Evolutionary conservation across 1,140 invertebrate species (phyloP), one percentile per base, ranked within the genome.

Genomic region (Oncopodura yosiiana): DNA sequence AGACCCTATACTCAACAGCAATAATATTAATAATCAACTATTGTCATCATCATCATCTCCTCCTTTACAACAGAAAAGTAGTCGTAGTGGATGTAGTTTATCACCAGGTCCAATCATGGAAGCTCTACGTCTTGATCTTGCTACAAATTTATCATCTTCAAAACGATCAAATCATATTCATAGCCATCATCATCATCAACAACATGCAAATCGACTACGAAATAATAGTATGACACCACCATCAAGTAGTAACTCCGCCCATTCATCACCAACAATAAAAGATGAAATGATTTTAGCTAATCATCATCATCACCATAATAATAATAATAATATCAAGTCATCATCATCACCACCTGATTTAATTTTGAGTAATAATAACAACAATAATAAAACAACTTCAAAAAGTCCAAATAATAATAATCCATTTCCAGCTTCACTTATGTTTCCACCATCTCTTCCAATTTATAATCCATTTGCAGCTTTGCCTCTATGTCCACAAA

Each of bases 401-500:
- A n/a, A 9, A n/a, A n/a, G n/a, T n/a, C n/a, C n/a, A n/a, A n/a
- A n/a, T n/a, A n/a, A n/a, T n/a, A n/a, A n/a, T n/a, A n/a, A n/a
- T n/a, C n/a, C 32, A 2, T 56, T 56, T 23, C 54, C 54, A 26
- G 19, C 52, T 3, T n/a, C n/a, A n/a, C 32, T 56, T 5, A 49
- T 56, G 46, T 56, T 56, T 19, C 42, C 54, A 36, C 38, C 46
- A 1, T 36, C 54, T 14, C 54, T 42, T 1, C 54, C 54, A 6
- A 21, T 64, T 1, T 64, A 61, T 53, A 64, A 64, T 45, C 62
- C 62, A 4, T 64, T 64, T 50, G 49, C 59, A 8, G 60, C 50
- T 3, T 38, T 61, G 18, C 43, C 57, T 18, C 36, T 61, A 2
- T 58, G 51, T 30, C 62, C 53, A 2, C 56, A 59, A 53, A 41